Evolutionary conservation across 2,888 invertebrate species (phyloP).

Genomic region (Caradrina clavipalpis): DNA sequence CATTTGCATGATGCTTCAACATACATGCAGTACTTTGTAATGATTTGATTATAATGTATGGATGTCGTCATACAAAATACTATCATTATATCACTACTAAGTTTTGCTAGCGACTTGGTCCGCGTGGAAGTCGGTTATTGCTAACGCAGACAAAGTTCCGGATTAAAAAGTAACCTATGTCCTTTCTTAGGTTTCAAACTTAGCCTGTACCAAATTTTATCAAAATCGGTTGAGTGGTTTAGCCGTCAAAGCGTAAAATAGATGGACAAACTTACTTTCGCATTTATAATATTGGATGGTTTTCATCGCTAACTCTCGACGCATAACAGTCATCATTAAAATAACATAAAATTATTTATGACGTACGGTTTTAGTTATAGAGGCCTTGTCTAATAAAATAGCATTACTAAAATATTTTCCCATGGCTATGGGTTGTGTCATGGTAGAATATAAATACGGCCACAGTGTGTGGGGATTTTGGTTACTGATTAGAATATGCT

Average conservation of each 20-base stretch:
- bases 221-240: too few relatives aligned
- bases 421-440: constrained; percentile 35
- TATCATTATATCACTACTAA: constrained; percentile 4
- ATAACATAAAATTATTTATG: constrained; percentile 52
- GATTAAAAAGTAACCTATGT: too few relatives aligned
- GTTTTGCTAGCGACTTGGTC: too few relatives aligned
- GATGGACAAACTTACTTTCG: too few relatives aligned
- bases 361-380: constrained; percentile 38
- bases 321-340: constrained; percentile 31
- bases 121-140: too few relatives aligned
- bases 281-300: not conserved
- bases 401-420: constrained; percentile 54
- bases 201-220: too few relatives aligned
- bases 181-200: too few relatives aligned
- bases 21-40: not conserved
- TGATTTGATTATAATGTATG: too few relatives aligned
- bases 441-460: constrained; percentile 16
- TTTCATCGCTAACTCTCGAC: constrained; percentile 36
- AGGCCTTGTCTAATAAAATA: constrained; percentile 58
- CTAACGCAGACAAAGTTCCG: too few relatives aligned
- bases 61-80: constrained; percentile 9
- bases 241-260: too few relatives aligned
- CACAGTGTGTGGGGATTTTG: constrained; percentile 18
- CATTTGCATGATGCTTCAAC: not conserved
- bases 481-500: not conserved